phyloP scores from a whole-genome alignment of 2,797 vertebrate species.

The Spinibarbus caldwelli region DNA sequence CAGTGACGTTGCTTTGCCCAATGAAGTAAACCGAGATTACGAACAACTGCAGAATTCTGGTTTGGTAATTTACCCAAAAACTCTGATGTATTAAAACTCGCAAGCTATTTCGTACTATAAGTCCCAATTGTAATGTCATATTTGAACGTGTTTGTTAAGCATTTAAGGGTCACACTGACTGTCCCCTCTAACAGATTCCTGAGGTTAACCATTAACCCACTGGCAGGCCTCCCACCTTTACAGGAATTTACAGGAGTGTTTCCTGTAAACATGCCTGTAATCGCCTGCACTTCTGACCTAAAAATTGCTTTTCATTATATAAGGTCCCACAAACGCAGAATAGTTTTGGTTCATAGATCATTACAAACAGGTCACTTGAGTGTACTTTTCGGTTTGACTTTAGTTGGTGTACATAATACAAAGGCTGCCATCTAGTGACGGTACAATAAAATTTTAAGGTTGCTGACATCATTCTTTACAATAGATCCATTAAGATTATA shows the following conservation, averaged over 20 bases:
- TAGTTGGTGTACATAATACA: not conserved
- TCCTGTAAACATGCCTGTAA: slow-evolving; percentile 43
- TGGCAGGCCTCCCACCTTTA: not conserved
- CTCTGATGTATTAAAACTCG: not conserved
- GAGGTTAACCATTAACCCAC: slow-evolving; percentile 40
- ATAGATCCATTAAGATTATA: not conserved
- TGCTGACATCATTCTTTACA: not conserved
- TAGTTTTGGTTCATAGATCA: slow-evolving; percentile 5
- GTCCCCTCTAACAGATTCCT: slow-evolving; percentile 38
- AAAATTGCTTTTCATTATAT: slow-evolving; percentile 30
- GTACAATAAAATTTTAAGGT: not conserved
- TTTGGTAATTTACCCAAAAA: not conserved
- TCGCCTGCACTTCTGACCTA: slow-evolving; percentile 17
- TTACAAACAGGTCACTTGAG: slow-evolving; percentile 21
- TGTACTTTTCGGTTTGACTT: not conserved
- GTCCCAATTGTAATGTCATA: not conserved
- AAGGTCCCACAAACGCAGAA: slow-evolving; percentile 1
- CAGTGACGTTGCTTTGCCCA: not conserved
- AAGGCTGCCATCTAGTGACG: slow-evolving; percentile 48
- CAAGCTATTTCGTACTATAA: not conserved
- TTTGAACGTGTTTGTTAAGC: not conserved
- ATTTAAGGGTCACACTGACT: slow-evolving; percentile 17
- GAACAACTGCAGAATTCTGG: not conserved
- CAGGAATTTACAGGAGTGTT: too few species aligned
- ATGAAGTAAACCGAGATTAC: not conserved